Base-by-base conservation (phyloP, 2,797 vertebrate genomes). In the Anguilla obscura region DNA sequence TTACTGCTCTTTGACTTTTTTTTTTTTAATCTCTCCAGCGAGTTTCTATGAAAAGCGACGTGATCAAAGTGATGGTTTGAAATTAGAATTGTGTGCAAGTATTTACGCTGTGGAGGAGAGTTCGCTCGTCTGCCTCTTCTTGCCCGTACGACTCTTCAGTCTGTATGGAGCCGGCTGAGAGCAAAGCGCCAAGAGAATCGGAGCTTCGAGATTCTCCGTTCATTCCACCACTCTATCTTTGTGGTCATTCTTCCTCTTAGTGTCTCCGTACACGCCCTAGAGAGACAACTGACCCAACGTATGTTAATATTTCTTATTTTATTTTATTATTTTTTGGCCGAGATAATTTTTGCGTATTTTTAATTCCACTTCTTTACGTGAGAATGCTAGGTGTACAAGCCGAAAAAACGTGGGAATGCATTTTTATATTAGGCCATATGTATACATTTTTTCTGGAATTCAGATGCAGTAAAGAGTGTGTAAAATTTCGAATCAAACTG, bases 1-100 rank as follows among this genome's bases (percentile, higher is more conserved):
- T 94, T 95, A 94, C 94, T 95, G 94, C 95, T 74, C 95, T 95
- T 27, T 3, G 52, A 87, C 79, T n/a, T 86, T 86, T 76, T 5
- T 21, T 36, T 48, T 27, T 90, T 91, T 96, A 66, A 96, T 96
- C 95, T 95, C 94, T 92, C 93, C 94, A 94, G 95, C 95, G 94
- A 96, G 96, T 96, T 96, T 96, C 95, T 94, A 95, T 95, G 93
- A 94, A 93, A 95, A 95, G 95, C 95, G 96, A 96, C 93, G 92
- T 93, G 94, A 95, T 96, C 94, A 95, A 95, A 96, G 95, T 93
- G 93, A 94, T 91, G 89, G 93, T 91, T 90, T 91, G 92, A 92
- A 95, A 96, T 95, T 94, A 95, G 93, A 94, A 93, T 90, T 89
- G 92, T 92, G 93, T 93, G 93, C 94, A 94, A 95, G 93, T 95